Evolutionary conservation across 2,113 vertebrate genomes (phyloP).

Genomic region (Hippocampus guttulatus): DNA sequence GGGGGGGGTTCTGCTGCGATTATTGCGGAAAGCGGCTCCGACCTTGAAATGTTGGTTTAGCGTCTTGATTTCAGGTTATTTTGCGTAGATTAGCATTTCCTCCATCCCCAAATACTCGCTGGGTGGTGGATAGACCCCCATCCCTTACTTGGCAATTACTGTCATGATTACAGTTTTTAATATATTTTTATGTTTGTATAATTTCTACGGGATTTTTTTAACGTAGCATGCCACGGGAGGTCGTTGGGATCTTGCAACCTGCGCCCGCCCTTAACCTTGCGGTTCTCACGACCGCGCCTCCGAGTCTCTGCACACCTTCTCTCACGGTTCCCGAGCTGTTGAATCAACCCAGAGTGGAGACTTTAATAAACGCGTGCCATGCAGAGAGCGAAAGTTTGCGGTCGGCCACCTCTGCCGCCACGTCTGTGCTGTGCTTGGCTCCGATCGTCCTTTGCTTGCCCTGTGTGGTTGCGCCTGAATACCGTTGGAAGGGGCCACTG

Average conservation of each 20-base stretch:
- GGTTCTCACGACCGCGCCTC: conserved; percentile 41
- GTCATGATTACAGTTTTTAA: conserved; percentile 29
- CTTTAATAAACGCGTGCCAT: conserved; percentile 20
- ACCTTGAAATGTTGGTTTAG: conserved; percentile 55
- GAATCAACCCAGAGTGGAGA: conserved; percentile 9
- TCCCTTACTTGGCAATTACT: conserved; percentile 62
- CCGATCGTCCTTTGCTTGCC: conserved; percentile 47
- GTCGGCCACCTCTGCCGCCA: conserved; percentile 42
- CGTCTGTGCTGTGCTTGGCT: conserved; percentile 54
- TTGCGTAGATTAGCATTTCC: conserved; percentile 53
- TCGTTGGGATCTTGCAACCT: conserved; percentile 35
- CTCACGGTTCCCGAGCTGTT: conserved; percentile 11
- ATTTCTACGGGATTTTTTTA: too few relatives aligned
- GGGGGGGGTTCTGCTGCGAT: conserved; percentile 19
- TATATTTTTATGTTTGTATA: too few relatives aligned
- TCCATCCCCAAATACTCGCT: conserved; percentile 45
- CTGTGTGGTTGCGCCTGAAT: conserved; percentile 41
- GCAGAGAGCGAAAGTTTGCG: conserved; percentile 53
- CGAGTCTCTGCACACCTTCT: conserved; percentile 15
- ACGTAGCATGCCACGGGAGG: conserved; percentile 29
- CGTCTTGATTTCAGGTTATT: conserved; percentile 64
- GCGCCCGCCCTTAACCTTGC: conserved; percentile 38
- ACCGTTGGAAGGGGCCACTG: conserved; percentile 52
- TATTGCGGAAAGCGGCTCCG: conserved; percentile 29
- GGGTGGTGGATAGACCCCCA: conserved; percentile 67